Evolutionary conservation across 2,113 vertebrate genomes (phyloP).

Genomic region (Leucopsar rothschildi): DNA sequence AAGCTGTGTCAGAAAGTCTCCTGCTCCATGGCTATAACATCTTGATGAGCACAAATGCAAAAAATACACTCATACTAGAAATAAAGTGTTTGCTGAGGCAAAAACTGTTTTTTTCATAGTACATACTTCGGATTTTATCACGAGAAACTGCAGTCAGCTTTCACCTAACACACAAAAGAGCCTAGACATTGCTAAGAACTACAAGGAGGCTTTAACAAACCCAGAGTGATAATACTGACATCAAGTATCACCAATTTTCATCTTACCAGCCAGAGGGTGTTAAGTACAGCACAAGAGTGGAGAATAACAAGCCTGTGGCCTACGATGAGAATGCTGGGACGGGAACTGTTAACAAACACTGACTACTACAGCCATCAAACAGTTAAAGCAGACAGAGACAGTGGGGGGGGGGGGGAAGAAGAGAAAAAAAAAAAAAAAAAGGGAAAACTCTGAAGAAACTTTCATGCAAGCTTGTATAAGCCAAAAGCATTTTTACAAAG

Average conservation of each 20-base stretch:
- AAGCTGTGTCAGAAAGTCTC: not conserved
- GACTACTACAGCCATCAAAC: not conserved
- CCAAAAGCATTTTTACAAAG: slow-evolving; percentile 35
- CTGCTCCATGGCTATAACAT: not conserved
- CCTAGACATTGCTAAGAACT: not conserved
- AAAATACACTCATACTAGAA: not conserved
- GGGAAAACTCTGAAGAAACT: slow-evolving; percentile 30
- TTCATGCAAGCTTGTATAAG: slow-evolving; percentile 1
- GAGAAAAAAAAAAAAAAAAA: not conserved
- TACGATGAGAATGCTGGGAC: not conserved
- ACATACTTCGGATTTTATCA: not conserved
- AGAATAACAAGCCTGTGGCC: not conserved
- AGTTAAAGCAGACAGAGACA: slow-evolving; percentile 31
- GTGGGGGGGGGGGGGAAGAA: rapidly evolving
- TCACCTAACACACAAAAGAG: not conserved
- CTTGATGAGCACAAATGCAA: not conserved
- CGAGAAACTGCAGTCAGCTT: not conserved
- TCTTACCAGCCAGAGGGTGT: not conserved
- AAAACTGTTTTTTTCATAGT: not conserved
- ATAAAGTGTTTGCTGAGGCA: not conserved
- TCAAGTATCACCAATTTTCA: not conserved
- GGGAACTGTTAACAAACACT: not conserved
- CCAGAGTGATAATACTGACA: not conserved
- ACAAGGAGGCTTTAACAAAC: not conserved
- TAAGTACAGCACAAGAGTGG: not conserved